Evolutionary conservation across 2,797 vertebrate species (phyloP).

Genomic region (Eulemur rubriventer): DNA sequence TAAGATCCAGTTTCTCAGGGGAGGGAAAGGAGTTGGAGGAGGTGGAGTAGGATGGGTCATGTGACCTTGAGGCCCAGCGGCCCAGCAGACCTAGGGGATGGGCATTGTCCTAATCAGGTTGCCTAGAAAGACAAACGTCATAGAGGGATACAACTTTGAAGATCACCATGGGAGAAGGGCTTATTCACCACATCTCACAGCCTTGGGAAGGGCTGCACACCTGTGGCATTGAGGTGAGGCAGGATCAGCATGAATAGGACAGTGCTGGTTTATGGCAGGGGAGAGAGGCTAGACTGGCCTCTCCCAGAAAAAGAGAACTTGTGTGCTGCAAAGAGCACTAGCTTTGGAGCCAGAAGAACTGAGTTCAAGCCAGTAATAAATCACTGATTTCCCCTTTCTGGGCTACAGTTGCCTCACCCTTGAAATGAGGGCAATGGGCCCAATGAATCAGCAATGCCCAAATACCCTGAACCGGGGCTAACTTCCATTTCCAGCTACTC

Average conservation of each 20-base stretch:
- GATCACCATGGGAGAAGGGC: neutral
- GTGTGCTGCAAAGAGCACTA: neutral
- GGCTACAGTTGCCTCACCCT: neutral
- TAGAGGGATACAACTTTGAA: neutral
- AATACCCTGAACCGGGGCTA: neutral
- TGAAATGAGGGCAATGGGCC: neutral
- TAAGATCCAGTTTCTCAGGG: neutral
- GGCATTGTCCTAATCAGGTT: neutral
- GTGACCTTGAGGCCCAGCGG: neutral
- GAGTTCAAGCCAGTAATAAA: neutral
- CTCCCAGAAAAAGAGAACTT: neutral
- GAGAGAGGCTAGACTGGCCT: neutral
- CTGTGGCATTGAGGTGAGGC: neutral
- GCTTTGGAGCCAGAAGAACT: neutral
- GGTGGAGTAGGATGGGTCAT: no score
- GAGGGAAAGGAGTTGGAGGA: neutral
- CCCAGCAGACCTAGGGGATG: neutral
- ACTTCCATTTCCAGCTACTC: neutral
- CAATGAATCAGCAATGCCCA: no score
- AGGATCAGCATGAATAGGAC: neutral
- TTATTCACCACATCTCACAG: neutral
- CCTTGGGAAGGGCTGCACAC: neutral
- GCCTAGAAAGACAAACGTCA: rapidly evolving
- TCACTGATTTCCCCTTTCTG: neutral
- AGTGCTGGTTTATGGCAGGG: neutral